Evolutionary conservation across 2,888 invertebrate genomes (phyloP), one percentile per base, ranked within the genome.

Genomic region (Adelphocoris suturalis): DNA sequence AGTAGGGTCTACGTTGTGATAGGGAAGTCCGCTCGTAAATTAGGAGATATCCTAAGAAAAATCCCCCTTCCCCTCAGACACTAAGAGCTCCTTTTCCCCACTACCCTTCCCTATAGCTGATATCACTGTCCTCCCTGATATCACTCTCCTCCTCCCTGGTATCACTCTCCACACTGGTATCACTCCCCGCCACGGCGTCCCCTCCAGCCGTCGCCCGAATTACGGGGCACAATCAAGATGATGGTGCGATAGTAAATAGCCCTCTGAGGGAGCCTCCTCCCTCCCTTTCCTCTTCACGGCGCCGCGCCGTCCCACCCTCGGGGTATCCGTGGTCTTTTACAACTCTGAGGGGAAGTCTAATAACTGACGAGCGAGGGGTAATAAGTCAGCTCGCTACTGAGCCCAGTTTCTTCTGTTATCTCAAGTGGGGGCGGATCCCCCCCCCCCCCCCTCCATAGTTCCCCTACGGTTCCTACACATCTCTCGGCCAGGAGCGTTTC

Each of bases 311-410:
- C 11, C 11, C 47, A 7, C 11, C 28, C 84, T 9, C 19, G 27
- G 57, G n/a, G 16, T 57, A 57, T 68, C 68, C 68, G 23, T 52
- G 57, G 23, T 28, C 85, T 82, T 52, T 55, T 82, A 85, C 57
- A 57, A 61, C 85, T 85, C 57, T 48, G 23, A 19, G 68, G 11
- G 68, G 82, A 68, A 28, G 27, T 76, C 86, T 86, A 86, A 86
- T 86, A 86, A 86, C 86, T 86, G 86, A 86, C 86, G 86, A 86
- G 86, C 68, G 86, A 86, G 86, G n/a, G 86, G 86, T 86, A 86
- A 86, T 86, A 86, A 86, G 86, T 86, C 86, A 86, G 86, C 46
- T 75, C 48, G 86, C 86, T 86, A 48, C 76, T 37, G 75, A 47
- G 86, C 86, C 28, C 86, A 75, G 86, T 86, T 86, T 86, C 86